phyloP scores from a whole-genome alignment of 1,140 invertebrate species.

The Lordiphosa mommai region DNA sequence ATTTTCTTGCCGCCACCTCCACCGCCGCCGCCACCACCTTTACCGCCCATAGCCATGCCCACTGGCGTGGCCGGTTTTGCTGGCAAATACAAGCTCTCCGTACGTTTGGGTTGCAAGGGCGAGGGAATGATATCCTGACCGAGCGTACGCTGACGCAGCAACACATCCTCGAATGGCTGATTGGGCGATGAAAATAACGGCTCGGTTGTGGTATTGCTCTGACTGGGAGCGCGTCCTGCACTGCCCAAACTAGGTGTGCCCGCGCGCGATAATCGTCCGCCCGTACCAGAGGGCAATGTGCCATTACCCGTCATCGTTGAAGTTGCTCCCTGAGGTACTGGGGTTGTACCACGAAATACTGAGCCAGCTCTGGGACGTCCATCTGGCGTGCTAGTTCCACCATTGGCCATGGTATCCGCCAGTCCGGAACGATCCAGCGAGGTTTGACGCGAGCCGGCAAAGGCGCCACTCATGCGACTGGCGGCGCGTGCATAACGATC shows the following conservation, averaged over 20 bases:
- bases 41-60: constrained; percentile 77
- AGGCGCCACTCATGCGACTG: constrained; percentile 80
- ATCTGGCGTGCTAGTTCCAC: constrained; percentile 81
- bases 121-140: constrained; percentile 93
- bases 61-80: constrained; percentile 81
- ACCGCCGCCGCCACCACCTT: constrained; percentile 79
- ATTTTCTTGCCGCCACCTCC: constrained; percentile 79
- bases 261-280: constrained; percentile 80
- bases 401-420: constrained; percentile 51
- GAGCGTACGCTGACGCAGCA: constrained; percentile 87
- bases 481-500: constrained; percentile 88
- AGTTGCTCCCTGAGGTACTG: constrained; percentile 76
- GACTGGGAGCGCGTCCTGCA: constrained; percentile 47
- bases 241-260: constrained; percentile 76
- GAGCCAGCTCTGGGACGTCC: constrained; percentile 81
- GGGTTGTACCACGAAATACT: constrained; percentile 81
- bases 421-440: constrained; percentile 84
- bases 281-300: constrained; percentile 79
- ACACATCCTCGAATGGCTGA: constrained; percentile 89
- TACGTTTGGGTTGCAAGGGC: constrained; percentile 91
- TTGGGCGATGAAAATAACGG: constrained; percentile 58
- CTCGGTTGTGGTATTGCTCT: constrained; percentile 42
- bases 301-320: constrained; percentile 80
- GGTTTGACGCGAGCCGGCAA: constrained; percentile 85
- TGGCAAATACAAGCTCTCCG: constrained; percentile 89